Base-by-base conservation (phyloP, 1,140 invertebrate species). In the Pogonus chalceus region DNA sequence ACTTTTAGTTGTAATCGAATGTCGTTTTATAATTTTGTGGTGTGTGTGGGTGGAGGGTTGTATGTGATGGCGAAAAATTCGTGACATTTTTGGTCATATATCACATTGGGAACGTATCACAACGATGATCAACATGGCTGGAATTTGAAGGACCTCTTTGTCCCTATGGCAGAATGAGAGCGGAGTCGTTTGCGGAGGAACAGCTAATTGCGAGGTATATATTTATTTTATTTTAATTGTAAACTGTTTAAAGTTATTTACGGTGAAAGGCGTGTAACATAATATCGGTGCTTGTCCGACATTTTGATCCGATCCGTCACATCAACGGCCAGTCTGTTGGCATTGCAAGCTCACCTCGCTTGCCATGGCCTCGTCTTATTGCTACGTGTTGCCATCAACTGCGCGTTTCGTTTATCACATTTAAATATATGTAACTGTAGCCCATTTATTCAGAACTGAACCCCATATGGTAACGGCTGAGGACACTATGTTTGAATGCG, bases 131-230 rank as follows among this genome's bases (percentile, higher is more conserved):
- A 67, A 67, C 60, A 67, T 67, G 65, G 65, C 65, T 67, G 65
- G 59, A 60, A 63, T 58, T 66, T 66, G 58, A 62, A 51, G 59
- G 54, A 49, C 58, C 55, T 61, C 60, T 66, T 67, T 67, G 64
- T 64, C 62, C 57, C 60, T 63, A 63, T 65, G 59, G 63, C 65
- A 67, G 59, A 60, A 67, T 67, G 65, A 63, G 61, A 67, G 60
- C 63, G 60, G 62, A 62, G 56, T 58, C 58, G 51, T 55, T 65
- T 52, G 60, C 54, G 35, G 56, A 63, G 59, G 58, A 58, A 58
- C 57, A 51, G 46, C 59, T 55, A 62, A 60, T 65, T 54, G 64
- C 60, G 54, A 66, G 65, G 65, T 67, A 58, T 64, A 35, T 23
- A 35, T 46, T 50, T 23, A 20, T 39, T n/a, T n/a, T n/a, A n/a